Percentiles rank a stretch among this genome's conserved stretches.
phyloP scores from a whole-genome alignment of 2,888 invertebrate genomes.

The Brachyptera putata region DNA sequence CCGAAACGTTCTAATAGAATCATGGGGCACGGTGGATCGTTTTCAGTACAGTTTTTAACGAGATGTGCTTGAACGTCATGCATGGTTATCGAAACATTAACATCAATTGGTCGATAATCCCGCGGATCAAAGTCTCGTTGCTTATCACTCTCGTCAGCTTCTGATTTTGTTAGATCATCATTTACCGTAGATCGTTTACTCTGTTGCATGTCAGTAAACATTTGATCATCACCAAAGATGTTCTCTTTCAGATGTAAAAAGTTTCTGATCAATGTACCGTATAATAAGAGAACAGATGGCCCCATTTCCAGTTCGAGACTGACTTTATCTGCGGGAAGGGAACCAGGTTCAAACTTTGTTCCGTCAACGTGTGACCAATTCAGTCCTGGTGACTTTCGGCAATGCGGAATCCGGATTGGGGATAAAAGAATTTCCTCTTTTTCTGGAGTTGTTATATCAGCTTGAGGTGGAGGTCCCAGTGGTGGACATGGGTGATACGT shows the following conservation, averaged over 20 bases:
- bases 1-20: constrained; percentile 86
- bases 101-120: constrained; percentile 83
- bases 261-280: constrained; percentile 86
- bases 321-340: constrained; percentile 82
- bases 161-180: constrained; percentile 43
- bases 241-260: constrained; percentile 92
- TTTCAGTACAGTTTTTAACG: constrained; percentile 79
- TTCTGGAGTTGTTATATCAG: constrained; percentile 89
- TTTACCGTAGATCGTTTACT: constrained; percentile 22
- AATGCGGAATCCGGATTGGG: constrained; percentile 84
- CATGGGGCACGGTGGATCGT: constrained; percentile 88
- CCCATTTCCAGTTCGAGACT: constrained; percentile 92
- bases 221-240: constrained; percentile 94
- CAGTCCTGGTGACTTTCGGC: constrained; percentile 48
- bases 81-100: constrained; percentile 86
- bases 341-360: constrained; percentile 74
- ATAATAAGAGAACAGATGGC: constrained; percentile 85
- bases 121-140: constrained; percentile 63
- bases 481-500: constrained; percentile 90
- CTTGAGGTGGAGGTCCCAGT: constrained; percentile 81
- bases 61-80: constrained; percentile 95
- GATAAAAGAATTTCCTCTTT: constrained; percentile 89
- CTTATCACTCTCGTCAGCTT: constrained; percentile 39
- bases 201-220: constrained; percentile 87
- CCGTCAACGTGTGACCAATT: constrained; percentile 52